Conservation (phyloP, 2,113 vertebrate genomes). For the Apus apus region DNA sequence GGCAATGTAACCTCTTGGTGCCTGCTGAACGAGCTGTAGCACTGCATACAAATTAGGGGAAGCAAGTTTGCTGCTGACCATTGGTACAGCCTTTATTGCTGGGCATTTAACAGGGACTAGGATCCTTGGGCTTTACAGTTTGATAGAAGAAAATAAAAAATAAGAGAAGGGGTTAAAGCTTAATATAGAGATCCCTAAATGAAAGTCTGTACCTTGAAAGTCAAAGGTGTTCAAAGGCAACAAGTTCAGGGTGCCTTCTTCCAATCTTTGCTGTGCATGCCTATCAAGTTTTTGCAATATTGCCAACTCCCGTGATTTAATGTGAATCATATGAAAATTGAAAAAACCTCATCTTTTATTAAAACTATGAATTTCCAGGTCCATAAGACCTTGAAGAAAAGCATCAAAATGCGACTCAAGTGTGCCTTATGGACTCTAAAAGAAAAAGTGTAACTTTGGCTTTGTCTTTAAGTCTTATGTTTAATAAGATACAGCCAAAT, state of each 20-base stretch:
- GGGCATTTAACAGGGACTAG: neutral
- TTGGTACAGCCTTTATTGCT: neutral
- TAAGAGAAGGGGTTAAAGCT: neutral
- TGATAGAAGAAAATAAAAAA: neutral
- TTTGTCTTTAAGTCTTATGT: neutral
- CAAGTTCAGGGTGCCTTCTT: neutral
- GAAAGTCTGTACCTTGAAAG: neutral
- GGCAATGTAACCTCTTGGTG: constrained; percentile 39
- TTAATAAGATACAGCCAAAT: neutral
- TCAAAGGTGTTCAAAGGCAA: neutral
- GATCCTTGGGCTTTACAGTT: neutral
- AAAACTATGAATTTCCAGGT: constrained; percentile 15
- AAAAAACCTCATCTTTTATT: neutral
- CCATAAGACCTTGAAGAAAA: neutral
- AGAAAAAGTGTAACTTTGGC: neutral
- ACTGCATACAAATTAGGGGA: constrained; percentile 47
- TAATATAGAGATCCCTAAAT: neutral
- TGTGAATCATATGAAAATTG: neutral
- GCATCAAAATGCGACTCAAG: neutral
- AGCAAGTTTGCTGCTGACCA: neutral
- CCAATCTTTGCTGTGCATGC: neutral
- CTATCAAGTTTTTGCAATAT: neutral
- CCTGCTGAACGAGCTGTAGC: neutral
- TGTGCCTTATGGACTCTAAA: neutral
- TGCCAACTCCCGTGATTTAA: constrained; percentile 1